Conservation (phyloP, 2,888 invertebrate genomes). For the Diloba caeruleocephala region DNA sequence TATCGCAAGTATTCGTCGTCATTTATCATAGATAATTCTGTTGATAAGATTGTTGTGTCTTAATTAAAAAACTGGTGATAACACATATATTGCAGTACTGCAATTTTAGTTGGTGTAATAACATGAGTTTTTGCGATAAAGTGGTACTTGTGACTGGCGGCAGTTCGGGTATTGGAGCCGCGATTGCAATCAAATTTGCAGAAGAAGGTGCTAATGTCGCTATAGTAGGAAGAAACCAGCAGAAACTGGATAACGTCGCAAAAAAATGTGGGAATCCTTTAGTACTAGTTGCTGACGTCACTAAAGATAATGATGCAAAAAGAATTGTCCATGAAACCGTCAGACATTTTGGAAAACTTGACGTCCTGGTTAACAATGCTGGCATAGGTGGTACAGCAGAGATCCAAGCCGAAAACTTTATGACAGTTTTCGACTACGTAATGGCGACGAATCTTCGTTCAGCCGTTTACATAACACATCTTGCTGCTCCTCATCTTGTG, state of each 20-base stretch:
- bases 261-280: constrained; percentile 22
- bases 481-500: constrained; percentile 51
- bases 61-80: neutral
- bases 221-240: constrained; percentile 2
- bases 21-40: neutral
- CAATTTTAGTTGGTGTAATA: neutral
- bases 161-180: constrained; percentile 9
- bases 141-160: constrained; percentile 6
- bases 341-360: constrained; percentile 30
- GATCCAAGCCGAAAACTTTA: constrained; percentile 19
- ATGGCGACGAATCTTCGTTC: constrained; percentile 41
- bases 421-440: constrained; percentile 24
- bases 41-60: too few relatives aligned
- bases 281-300: constrained; percentile 27
- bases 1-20: too few relatives aligned
- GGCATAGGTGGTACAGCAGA: constrained; percentile 10
- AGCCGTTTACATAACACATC: constrained; percentile 32
- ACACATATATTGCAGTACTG: neutral
- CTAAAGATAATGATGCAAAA: constrained; percentile 26
- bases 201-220: constrained; percentile 3
- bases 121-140: constrained; percentile 1
- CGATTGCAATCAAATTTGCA: neutral
- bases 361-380: constrained; percentile 46
- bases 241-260: constrained; percentile 1
- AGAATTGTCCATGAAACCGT: constrained; percentile 29